A percentile compares a stretch with the other conserved stretches of the same genome.
These are phyloP conservation scores for Rhinolophus ferrumequinum DNA, from an alignment of 2,113 vertebrate species.

Conservation along the genomic window DNA sequence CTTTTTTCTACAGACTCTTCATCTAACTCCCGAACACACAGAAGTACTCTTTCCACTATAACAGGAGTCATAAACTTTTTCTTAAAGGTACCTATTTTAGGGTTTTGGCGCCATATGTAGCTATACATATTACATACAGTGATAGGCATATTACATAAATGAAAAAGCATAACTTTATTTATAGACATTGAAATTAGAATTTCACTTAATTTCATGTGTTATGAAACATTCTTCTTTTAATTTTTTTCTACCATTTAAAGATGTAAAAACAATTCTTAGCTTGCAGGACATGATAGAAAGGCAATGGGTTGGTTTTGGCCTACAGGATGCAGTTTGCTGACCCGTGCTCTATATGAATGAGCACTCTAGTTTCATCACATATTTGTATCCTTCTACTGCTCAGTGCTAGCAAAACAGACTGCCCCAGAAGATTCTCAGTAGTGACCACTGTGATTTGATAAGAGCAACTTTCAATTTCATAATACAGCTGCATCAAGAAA, in stretches of 20 bases:
- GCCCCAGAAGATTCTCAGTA: not conserved
- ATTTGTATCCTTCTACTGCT: not conserved
- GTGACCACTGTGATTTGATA: not conserved
- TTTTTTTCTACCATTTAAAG: not conserved
- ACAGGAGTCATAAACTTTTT: not conserved
- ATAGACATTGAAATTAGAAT: not conserved
- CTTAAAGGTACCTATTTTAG: not conserved
- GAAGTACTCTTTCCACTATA: not conserved
- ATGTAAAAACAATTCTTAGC: not conserved
- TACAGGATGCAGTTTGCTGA: not conserved
- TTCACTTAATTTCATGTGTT: slow-evolving; percentile 22
- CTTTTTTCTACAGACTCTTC: not conserved
- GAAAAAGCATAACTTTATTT: not conserved
- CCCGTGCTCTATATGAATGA: not conserved
- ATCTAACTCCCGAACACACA: not conserved
- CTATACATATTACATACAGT: not conserved
- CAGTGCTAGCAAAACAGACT: not conserved
- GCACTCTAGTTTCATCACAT: not conserved
- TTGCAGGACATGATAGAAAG: not conserved
- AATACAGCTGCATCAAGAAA: not conserved
- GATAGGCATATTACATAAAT: not conserved
- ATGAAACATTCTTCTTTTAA: not conserved
- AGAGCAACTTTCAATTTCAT: not conserved
- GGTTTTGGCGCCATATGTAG: not conserved
- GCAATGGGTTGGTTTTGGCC: not conserved